Conservation (phyloP, 2,888 invertebrate species). For the Tillus elongatus region DNA sequence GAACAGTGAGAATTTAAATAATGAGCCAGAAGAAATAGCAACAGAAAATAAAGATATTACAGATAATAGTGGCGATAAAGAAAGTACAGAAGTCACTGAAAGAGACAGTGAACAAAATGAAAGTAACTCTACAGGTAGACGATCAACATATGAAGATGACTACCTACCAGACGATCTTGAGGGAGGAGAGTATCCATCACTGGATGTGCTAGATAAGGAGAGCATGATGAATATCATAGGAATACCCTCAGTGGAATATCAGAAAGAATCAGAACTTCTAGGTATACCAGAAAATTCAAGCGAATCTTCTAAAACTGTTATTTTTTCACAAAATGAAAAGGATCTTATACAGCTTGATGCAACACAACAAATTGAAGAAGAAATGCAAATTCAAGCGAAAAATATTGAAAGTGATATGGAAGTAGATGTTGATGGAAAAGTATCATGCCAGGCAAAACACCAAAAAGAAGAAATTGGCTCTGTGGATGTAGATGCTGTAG, state of each 20-base stretch:
- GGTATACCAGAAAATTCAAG: too few species aligned
- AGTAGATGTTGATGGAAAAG: too few species aligned
- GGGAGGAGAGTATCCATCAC: background rate
- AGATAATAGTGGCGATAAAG: background rate
- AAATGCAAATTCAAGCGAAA: too few species aligned
- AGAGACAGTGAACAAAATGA: background rate
- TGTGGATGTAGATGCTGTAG: too few species aligned
- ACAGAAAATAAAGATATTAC: background rate
- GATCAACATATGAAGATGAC: background rate
- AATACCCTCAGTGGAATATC: constrained; percentile 5
- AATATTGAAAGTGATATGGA: too few species aligned
- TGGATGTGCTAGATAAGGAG: constrained; percentile 14
- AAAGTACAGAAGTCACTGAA: background rate
- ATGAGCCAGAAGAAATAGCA: background rate
- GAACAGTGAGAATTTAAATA: background rate
- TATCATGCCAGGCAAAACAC: too few species aligned
- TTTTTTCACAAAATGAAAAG: too few species aligned
- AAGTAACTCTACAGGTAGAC: background rate
- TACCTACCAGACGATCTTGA: background rate
- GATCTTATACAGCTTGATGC: too few species aligned
- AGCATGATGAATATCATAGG: constrained; percentile 16
- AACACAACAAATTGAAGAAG: too few species aligned
- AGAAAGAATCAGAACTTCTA: too few species aligned
- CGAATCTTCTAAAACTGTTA: too few species aligned
- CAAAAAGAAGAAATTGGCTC: too few species aligned